Percentiles rank a stretch among this genome's conserved stretches.
Conservation (phyloP, 1,140 invertebrate genomes). For the Tetragnatha versicolor region DNA sequence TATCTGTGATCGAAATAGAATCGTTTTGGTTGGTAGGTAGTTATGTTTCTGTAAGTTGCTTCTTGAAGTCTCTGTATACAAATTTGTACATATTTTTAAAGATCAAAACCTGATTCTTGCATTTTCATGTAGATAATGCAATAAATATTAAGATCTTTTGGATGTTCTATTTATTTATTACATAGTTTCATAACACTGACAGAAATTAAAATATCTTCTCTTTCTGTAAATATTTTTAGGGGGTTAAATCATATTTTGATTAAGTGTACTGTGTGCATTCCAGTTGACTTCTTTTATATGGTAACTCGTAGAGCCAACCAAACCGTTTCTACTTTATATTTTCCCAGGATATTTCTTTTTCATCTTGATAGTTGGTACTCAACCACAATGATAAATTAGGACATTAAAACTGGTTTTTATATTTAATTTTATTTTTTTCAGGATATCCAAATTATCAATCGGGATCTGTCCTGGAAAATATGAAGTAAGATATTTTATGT, state of each 20-base stretch:
- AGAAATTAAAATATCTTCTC: no score
- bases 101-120: constrained; percentile 50
- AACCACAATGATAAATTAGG: constrained; percentile 7
- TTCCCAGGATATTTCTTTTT: neutral
- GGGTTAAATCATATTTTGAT: neutral
- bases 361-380: neutral
- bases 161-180: constrained; percentile 40
- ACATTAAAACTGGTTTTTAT: no score
- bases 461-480: constrained; percentile 15
- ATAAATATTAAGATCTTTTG: constrained; percentile 43
- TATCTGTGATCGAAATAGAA: constrained; percentile 52
- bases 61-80: constrained; percentile 40
- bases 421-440: constrained; percentile 46
- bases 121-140: constrained; percentile 51
- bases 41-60: constrained; percentile 39
- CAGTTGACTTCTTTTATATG: neutral
- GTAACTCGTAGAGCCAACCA: constrained; percentile 15
- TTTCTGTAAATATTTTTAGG: no score
- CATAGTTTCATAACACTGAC: constrained; percentile 7
- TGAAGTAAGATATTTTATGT: constrained; percentile 31
- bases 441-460: constrained; percentile 13
- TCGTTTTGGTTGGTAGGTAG: constrained; percentile 53
- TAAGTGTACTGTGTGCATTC: neutral
- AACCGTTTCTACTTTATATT: constrained; percentile 25
- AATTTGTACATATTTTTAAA: constrained; percentile 31